Percentiles rank a stretch among this genome's conserved stretches.
These are phyloP conservation scores for Andrena camellia DNA, from an alignment of 2,888 invertebrate genomes.

Conservation along the genomic window DNA sequence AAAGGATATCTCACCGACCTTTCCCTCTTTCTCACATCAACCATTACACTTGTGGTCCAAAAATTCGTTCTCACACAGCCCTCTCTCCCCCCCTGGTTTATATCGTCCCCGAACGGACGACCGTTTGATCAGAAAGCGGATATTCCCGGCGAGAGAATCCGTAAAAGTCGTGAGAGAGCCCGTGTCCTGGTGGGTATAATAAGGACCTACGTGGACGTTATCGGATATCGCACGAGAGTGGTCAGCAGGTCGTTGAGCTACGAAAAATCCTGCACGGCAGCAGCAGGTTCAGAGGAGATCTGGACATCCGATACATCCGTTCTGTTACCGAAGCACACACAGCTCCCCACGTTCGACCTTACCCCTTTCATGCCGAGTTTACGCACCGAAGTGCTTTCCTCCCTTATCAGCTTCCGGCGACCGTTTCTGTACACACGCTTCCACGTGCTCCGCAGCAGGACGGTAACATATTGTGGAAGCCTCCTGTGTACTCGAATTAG, in stretches of 20 bases:
- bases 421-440: slow-evolving; percentile 9
- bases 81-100: slow-evolving; percentile 2
- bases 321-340: slow-evolving; percentile 57
- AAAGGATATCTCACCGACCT: no score
- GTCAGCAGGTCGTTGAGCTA: slow-evolving; percentile 67
- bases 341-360: slow-evolving; percentile 39
- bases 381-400: slow-evolving; percentile 54
- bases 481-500: slow-evolving; percentile 23
- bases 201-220: slow-evolving; percentile 79
- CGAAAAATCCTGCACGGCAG: slow-evolving; percentile 72
- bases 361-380: slow-evolving; percentile 61
- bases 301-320: slow-evolving; percentile 76
- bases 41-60: not conserved
- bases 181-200: slow-evolving; percentile 73
- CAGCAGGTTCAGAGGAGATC: slow-evolving; percentile 69
- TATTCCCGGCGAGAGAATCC: slow-evolving; percentile 72
- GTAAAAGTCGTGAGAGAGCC: slow-evolving; percentile 74
- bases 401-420: slow-evolving; percentile 55
- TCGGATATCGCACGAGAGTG: slow-evolving; percentile 75
- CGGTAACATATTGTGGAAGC: not conserved
- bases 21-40: not conserved
- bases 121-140: slow-evolving; percentile 57
- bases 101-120: slow-evolving; percentile 15
- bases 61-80: slow-evolving; percentile 52
- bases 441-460: slow-evolving; percentile 15